Base-by-base conservation (phyloP, 2,113 vertebrate genomes). In the Tetrao urogallus region DNA sequence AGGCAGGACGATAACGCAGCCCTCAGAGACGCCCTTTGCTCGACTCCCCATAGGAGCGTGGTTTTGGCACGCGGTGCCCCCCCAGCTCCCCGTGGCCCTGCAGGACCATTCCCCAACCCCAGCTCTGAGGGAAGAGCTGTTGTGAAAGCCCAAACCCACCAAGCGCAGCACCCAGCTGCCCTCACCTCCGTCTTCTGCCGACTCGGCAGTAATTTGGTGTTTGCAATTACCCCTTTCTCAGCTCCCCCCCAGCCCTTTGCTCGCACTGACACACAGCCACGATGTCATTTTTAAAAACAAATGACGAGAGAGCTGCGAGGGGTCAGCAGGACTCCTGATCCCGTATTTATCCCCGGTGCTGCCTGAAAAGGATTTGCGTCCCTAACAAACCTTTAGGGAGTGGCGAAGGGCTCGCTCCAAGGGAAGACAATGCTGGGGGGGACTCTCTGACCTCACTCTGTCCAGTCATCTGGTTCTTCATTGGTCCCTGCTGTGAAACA, bases 401-500 rank as follows among this genome's bases (percentile, higher is more conserved):
- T 92, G 85, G 82, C 77, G 16, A 64, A 84, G 86, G 84, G 94
- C 64, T 95, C 88, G 77, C 89, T 95, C 93, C 90, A 69, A 93
- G 93, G 85, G 81, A 66, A 92, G 84, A 95, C 83, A 74, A 72
- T 83, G 88, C 95, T 61, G 86, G 81, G 78, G 89, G 85, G 77
- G 85, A 91, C 88, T 82, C 89, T 89, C 71, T 86, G 97, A 97
- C 97, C 97, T 97, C 94, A 94, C 96, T 97, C 94, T 96, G 95
- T 97, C 90, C 93, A 89, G 78, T 97, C 97, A 96, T 97, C 97
- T 97, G 97, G 96, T 98, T 97, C 95, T 95, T 96, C 96, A 94
- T 97, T 92, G 96, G 94, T 97, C 90, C 97, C 97, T 88, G 96
- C 97, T 97, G 97, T 96, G 97, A 97, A 97, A 96, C 97, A 97